Evolutionary conservation across 92 coral and sea anemone species (phyloP), one percentile per base, ranked within the genome.

Genomic region (Chrysogorgia sp.): DNA sequence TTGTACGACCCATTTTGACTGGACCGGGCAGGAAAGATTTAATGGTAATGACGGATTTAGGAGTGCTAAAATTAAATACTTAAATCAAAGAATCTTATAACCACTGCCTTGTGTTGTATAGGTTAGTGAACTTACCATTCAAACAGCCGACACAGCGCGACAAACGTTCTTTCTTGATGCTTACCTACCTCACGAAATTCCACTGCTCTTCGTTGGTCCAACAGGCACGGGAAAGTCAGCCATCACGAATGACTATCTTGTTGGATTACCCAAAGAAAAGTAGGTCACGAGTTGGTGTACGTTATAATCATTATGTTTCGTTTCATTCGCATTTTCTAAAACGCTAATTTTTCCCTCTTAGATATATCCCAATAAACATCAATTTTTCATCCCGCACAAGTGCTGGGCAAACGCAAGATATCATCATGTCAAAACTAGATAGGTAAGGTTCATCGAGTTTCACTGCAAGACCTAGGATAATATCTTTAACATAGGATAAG

Each of bases 191-290:
- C 99, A 96, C 74, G 90, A 86, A 75, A 86, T 85, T 9, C 99
- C 99, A 2, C 34, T 96, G 55, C 81, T 96, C 76, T 88, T 96
- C 21, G 90, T 96, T 50, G 99, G 99, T 9, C 99, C 99, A 7
- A 96, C 99, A 8, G 99, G 99, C 22, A 96, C 99, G n/a, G 99
- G 99, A 10, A 96, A 96, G 60, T 96, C 99, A 0, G 97, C 99
- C 32, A 92, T 96, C 49, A 91, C 99, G 49, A 96, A 96, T 75
- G 88, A 83, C 76, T 88, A 85, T 76, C 81, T 96, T 5, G 85
- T 96, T 7, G 83, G 91, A 32, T 68, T 96, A 77, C 99, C 99
- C 25, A 92, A 49, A 65, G 97, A 96, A 68, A 91, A 87, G 98
- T 94, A 76, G 67, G 96, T 62, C 23, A 45, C 30, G 33, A 41